These are phyloP conservation scores for Dioctria rufipes DNA, from an alignment of 2,888 invertebrate genomes.

Conservation along the genomic window DNA sequence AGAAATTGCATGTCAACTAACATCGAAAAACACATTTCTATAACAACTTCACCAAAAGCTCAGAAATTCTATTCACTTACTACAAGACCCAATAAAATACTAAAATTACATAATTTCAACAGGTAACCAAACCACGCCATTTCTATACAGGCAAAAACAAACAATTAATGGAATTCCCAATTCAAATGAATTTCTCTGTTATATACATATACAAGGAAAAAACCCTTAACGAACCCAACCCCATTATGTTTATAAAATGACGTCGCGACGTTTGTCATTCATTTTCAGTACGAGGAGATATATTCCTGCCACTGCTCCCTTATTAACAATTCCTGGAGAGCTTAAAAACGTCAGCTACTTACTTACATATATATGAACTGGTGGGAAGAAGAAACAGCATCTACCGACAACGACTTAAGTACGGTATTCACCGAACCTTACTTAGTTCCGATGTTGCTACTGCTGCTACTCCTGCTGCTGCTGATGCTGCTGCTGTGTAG, in stretches of 20 bases:
- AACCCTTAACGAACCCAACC: conserved; percentile 24
- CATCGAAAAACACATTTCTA: too few species aligned
- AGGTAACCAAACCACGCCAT: too few species aligned
- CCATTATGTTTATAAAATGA: conserved; percentile 37
- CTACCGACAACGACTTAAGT: background rate
- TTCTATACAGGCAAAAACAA: too few species aligned
- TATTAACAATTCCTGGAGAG: conserved; percentile 27
- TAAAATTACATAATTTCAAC: too few species aligned
- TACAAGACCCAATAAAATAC: too few species aligned
- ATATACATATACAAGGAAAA: conserved; percentile 32
- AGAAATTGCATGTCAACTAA: too few species aligned
- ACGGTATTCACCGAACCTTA: background rate
- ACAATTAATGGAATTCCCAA: conserved; percentile 22
- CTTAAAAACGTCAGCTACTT: conserved; percentile 22
- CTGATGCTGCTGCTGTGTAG: background rate
- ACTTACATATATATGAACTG: background rate
- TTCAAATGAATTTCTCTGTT: conserved; percentile 32
- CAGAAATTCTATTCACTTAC: too few species aligned
- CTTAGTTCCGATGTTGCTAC: background rate
- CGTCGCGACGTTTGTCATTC: conserved; percentile 58
- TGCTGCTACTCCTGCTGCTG: too few species aligned
- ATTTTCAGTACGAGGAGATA: conserved; percentile 33
- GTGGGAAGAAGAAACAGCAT: conserved; percentile 11
- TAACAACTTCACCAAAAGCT: too few species aligned
- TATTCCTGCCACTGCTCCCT: conserved; percentile 28